A percentile compares a stretch with the other conserved stretches of the same genome.
Evolutionary conservation across 2,888 invertebrate genomes (phyloP).

Genomic region (Lasioglossum marginatum): DNA sequence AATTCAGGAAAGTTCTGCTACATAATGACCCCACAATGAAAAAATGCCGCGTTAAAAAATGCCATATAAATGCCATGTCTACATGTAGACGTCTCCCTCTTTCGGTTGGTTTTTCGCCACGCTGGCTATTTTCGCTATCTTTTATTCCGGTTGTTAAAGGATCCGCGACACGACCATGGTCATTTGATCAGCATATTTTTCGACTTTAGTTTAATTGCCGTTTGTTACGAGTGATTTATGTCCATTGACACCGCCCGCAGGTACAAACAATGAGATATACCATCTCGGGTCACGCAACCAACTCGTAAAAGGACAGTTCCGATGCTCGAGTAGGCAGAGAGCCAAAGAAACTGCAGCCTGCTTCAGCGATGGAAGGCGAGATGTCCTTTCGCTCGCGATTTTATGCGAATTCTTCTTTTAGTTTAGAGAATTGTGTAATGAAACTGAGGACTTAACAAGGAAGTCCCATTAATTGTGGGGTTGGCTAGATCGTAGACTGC

Average conservation of each 20-base stretch:
- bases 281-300: not conserved
- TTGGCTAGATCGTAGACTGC: not conserved
- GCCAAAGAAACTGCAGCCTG: not conserved
- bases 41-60: not conserved
- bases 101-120: not conserved
- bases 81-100: not conserved
- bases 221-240: not conserved
- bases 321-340: not conserved
- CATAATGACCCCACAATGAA: not conserved
- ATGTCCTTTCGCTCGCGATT: not conserved
- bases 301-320: not conserved
- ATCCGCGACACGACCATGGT: not conserved
- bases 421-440: not conserved
- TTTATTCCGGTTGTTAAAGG: not conserved
- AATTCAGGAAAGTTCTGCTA: conserved; percentile 9
- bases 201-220: not conserved
- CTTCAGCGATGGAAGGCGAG: not conserved
- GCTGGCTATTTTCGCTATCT: not conserved
- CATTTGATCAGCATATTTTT: not conserved
- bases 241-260: not conserved
- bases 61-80: not conserved
- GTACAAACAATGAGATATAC: not conserved
- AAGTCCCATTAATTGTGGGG: not conserved
- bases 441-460: not conserved
- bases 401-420: no score